Evolutionary conservation across 2,113 vertebrate genomes (phyloP).

Genomic region (Polypterus senegalus): DNA sequence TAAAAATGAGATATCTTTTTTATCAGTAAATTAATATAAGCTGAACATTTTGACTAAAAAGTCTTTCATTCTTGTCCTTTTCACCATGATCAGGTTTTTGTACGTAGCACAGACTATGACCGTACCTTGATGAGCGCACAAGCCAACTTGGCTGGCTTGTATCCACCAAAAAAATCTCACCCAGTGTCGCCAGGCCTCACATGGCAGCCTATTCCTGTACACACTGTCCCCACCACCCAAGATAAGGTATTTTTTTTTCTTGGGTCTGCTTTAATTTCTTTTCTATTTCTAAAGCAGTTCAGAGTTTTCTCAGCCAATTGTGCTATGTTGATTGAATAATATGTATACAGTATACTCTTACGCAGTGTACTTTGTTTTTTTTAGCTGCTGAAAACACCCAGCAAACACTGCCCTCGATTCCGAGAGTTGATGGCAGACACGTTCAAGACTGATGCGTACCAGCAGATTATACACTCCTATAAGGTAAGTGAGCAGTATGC

Average conservation of each 20-base stretch:
- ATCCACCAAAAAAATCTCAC: conserved; percentile 50
- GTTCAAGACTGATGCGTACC: conserved; percentile 44
- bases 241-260: conserved; percentile 59
- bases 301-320: too few relatives aligned
- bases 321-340: not conserved
- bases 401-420: conserved; percentile 54
- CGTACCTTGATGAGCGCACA: conserved; percentile 84
- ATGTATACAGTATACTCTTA: conserved; percentile 5
- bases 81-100: conserved; percentile 55
- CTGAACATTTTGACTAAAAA: too few relatives aligned
- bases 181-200: conserved; percentile 43
- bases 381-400: conserved; percentile 58
- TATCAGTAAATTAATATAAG: too few relatives aligned
- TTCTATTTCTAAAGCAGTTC: too few relatives aligned
- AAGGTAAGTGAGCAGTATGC: conserved; percentile 25
- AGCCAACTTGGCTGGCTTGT: conserved; percentile 69
- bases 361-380: conserved; percentile 15
- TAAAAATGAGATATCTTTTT: too few relatives aligned
- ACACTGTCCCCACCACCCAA: conserved; percentile 49
- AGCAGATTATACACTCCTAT: conserved; percentile 34
- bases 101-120: conserved; percentile 77
- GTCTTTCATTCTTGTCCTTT: too few relatives aligned
- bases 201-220: conserved; percentile 82
- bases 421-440: conserved; percentile 54
- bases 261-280: too few relatives aligned